Percentiles rank a stretch among this genome's conserved stretches.
Conservation (phyloP, 30 jellyfish, hydroid and myxozoan species). For the Mastigias papua region DNA sequence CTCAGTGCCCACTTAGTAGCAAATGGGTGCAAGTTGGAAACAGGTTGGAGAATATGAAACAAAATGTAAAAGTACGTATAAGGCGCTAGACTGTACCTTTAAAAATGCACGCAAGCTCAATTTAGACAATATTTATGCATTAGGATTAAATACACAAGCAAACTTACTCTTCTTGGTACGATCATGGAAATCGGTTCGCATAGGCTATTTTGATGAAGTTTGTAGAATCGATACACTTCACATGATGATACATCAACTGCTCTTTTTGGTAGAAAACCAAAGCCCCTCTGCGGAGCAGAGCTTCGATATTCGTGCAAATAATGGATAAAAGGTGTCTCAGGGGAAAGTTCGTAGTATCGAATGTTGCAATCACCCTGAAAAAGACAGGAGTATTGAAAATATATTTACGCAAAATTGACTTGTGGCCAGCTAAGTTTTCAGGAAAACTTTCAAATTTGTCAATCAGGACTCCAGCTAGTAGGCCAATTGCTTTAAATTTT, state of each 20-base stretch:
- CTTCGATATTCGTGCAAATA: slow-evolving; percentile 76
- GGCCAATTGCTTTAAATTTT: no score
- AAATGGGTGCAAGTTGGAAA: background rate
- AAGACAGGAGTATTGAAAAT: background rate
- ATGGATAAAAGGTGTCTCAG: slow-evolving; percentile 70
- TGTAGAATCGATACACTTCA: slow-evolving; percentile 85
- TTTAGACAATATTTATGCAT: background rate
- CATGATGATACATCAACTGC: slow-evolving; percentile 81
- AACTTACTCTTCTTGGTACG: slow-evolving; percentile 90
- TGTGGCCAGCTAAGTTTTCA: background rate
- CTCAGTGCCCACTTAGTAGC: no score
- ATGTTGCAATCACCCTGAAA: slow-evolving; percentile 93
- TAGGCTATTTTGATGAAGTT: slow-evolving; percentile 70
- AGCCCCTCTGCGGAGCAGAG: slow-evolving; percentile 87
- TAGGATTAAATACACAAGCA: background rate
- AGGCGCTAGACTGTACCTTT: background rate
- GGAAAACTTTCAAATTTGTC: background rate
- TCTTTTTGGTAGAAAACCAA: slow-evolving; percentile 83
- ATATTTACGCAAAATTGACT: background rate
- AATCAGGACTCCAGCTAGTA: background rate
- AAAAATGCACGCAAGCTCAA: background rate
- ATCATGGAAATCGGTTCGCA: slow-evolving; percentile 95
- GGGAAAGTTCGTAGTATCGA: slow-evolving; percentile 80
- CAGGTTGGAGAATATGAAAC: background rate
- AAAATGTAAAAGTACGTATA: background rate